Evolutionary conservation across 2,797 vertebrate species (phyloP).

Genomic region (Gallinago stenura): DNA sequence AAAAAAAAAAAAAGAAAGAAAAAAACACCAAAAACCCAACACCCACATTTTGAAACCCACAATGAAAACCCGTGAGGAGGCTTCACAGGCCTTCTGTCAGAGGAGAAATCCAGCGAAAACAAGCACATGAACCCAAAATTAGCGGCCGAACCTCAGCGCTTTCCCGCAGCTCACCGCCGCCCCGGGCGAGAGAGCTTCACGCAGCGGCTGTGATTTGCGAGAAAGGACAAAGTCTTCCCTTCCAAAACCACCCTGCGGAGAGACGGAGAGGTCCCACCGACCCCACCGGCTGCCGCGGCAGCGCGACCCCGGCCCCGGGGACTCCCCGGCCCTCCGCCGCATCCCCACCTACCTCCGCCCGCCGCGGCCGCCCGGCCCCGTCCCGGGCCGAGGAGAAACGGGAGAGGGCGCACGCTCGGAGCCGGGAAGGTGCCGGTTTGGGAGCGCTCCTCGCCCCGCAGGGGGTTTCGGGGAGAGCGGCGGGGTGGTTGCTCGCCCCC

Average conservation of each 20-base stretch:
- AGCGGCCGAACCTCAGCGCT: background rate
- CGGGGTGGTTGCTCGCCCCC: fast-evolving
- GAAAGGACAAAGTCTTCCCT: background rate
- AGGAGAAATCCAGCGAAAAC: background rate
- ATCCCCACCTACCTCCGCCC: background rate
- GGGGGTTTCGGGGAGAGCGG: fast-evolving
- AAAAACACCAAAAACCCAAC: background rate
- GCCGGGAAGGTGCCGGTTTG: background rate
- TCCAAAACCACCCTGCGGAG: background rate
- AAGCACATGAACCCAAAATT: background rate
- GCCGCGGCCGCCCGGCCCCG: background rate
- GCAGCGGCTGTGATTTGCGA: fast-evolving
- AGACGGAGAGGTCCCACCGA: no score
- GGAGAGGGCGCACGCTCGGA: background rate
- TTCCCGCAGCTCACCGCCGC: background rate
- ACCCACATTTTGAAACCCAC: background rate
- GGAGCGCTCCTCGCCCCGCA: background rate
- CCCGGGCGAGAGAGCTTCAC: background rate
- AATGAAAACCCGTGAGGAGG: background rate
- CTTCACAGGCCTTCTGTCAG: background rate
- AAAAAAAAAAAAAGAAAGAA: no score
- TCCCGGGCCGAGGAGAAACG: background rate
- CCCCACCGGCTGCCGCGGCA: background rate
- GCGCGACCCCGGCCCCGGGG: background rate
- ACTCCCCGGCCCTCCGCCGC: background rate